Evolutionary conservation across 2,113 vertebrate genomes (phyloP), one percentile per base, ranked within the genome.

Genomic region (Zosterops japonicus): DNA sequence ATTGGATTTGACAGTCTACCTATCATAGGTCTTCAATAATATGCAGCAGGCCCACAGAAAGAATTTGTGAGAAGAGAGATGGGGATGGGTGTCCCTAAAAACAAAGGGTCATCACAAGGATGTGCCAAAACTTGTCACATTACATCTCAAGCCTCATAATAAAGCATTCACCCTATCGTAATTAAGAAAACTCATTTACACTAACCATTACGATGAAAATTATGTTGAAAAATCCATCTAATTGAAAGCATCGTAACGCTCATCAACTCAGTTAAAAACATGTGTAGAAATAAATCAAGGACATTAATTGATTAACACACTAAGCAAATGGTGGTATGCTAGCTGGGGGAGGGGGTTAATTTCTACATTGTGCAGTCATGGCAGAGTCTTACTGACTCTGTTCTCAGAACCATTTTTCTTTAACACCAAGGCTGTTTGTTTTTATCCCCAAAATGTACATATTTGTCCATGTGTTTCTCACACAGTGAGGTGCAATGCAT

Each of bases 121-220:
- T 20, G 6, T 35, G 69, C 10, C 82, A 71, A 70, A 71, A 12
- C 24, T 8, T 14, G 5, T 53, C 71, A 47, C 9, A 33, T 12
- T 49, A 9, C 7, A 29, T 50, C 79, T 89, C 42, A 42, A 84
- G 42, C 4, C 31, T 59, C 68, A 36, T 88, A 80, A 83, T 1
- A 8, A 83, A 90, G 52, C 60, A 23, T 75, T 78, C 36, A 50
- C 5, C 28, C 22, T 50, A 50, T 9, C 16, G 31, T 74, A 87
- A 93, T 86, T 90, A 88, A 88, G 64, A 83, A 88, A 95, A 83
- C 8, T 88, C 35, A 93, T 88, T 94, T 95, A 44, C 79, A 52
- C 8, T 75, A 93, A 31, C 47, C 12, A 71, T 72, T 74, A 60
- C 59, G 56, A 77, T 63, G 28, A 77, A 94, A 91, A 86, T 63